Base-by-base conservation (phyloP, 2,888 invertebrate genomes). In the Acronicta leporina region DNA sequence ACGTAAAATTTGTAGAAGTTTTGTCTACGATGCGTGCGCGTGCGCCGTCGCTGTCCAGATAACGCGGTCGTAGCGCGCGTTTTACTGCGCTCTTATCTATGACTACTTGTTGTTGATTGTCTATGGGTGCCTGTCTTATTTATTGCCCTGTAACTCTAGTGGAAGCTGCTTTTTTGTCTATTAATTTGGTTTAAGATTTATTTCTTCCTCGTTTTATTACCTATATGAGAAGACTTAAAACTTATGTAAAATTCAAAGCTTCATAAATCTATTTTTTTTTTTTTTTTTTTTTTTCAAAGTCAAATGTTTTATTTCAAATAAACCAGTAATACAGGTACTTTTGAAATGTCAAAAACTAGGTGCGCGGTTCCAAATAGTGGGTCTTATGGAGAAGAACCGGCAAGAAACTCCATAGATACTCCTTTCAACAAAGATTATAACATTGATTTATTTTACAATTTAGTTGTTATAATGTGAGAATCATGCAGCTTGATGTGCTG, bases 41-140 rank as follows among this genome's bases (percentile, higher is more conserved):
- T 68, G 73, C 70, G 73, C 73, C 33, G 11, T 10, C 11, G 33
- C 7, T 57, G 52, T 44, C 15, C 30, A 68, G 82, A 81, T 81
- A 81, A 75, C 71, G 68, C 52, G 55, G 60, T 42, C 57, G 56
- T 62, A 52, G 48, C 53, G 68, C 65, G 44, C 61, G 64, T 73
- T 75, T 77, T 75, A 80, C 75, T 73, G 72, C 70, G 53, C 48
- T 57, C 67, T 77, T 83, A 83, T 83, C 83, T 77, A 63, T 77
- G 72, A 79, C 75, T 70, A 73, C 75, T 67, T 73, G 83, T 82
- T 66, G 63, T 72, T 70, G 68, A 67, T 60, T 71, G 75, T 69
- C 74, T 74, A 66, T 76, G 63, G 60, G 52, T 47, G 60, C 40
- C 14, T 45, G 66, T 50, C 50, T 77, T 73, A 70, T 78, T 78